A percentile compares a stretch with the other conserved stretches of the same genome.
phyloP scores from a whole-genome alignment of 2,113 vertebrate genomes.

The Halichoerus grypus region DNA sequence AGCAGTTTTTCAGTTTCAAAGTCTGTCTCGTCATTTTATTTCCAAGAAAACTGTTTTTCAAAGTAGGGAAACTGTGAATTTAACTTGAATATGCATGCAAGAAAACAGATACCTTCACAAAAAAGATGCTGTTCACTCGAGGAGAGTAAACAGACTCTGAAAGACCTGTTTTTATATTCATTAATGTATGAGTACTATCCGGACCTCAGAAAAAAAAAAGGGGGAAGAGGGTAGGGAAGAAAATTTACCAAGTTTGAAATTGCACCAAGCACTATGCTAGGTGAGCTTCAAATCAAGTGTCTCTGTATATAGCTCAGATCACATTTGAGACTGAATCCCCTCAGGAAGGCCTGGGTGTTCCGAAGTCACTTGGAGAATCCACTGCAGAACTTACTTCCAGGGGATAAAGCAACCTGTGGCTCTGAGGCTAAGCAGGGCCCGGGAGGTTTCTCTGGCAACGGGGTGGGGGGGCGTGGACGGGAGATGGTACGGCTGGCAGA shows the following conservation, averaged over 20 bases:
- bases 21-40: slow-evolving; percentile 66
- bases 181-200: not conserved
- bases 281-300: not conserved
- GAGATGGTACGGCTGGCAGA: not conserved
- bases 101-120: slow-evolving; percentile 31
- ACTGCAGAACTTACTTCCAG: not conserved
- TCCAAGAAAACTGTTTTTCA: slow-evolving; percentile 71
- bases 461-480: fast-evolving
- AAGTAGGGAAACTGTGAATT: slow-evolving; percentile 69
- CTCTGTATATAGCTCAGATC: not conserved
- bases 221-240: not conserved
- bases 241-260: not conserved
- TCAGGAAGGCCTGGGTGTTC: not conserved
- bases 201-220: not conserved
- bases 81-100: slow-evolving; percentile 64
- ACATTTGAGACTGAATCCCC: not conserved
- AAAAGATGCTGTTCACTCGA: not conserved
- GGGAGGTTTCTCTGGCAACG: not conserved
- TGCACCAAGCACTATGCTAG: not conserved
- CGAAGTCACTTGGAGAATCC: not conserved
- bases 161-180: not conserved
- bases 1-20: slow-evolving; percentile 62
- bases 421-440: not conserved
- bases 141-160: not conserved
- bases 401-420: not conserved